These are phyloP conservation scores for Caenorhabditis sp. DNA, from an alignment of 2,888 invertebrate genomes.

Conservation along the genomic window DNA sequence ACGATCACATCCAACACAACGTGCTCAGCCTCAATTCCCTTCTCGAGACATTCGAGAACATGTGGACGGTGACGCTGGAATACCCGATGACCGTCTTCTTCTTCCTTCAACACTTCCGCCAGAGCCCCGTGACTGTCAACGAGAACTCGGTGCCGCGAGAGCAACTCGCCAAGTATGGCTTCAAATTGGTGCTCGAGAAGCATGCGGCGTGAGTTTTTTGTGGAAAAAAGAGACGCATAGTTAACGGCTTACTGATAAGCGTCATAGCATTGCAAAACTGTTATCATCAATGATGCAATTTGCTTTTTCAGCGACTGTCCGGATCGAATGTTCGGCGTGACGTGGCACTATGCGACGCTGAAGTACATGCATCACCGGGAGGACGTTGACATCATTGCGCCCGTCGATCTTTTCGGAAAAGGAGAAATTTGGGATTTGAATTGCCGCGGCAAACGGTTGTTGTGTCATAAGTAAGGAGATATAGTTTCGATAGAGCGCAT, in stretches of 20 bases:
- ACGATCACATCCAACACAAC: neutral
- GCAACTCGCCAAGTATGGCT: neutral
- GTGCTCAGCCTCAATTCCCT: conserved; percentile 10
- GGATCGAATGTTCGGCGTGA: conserved; percentile 12
- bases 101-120: conserved; percentile 19
- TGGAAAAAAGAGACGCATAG: neutral
- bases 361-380: neutral
- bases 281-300: no score
- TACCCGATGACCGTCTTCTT: conserved; percentile 18
- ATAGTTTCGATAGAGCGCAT: neutral
- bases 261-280: no score
- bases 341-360: conserved; percentile 19
- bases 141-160: neutral
- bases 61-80: conserved; percentile 17
- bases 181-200: conserved; percentile 10
- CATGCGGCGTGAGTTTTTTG: conserved; percentile 20
- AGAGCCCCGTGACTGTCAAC: conserved; percentile 15
- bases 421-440: neutral
- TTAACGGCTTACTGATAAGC: neutral
- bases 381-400: conserved; percentile 5
- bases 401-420: neutral
- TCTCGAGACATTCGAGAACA: conserved; percentile 5
- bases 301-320: conserved; percentile 15
- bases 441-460: neutral
- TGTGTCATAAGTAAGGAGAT: neutral